Evolutionary conservation across 2,113 vertebrate genomes (phyloP).

Genomic region (Pleuronectes platessa): DNA sequence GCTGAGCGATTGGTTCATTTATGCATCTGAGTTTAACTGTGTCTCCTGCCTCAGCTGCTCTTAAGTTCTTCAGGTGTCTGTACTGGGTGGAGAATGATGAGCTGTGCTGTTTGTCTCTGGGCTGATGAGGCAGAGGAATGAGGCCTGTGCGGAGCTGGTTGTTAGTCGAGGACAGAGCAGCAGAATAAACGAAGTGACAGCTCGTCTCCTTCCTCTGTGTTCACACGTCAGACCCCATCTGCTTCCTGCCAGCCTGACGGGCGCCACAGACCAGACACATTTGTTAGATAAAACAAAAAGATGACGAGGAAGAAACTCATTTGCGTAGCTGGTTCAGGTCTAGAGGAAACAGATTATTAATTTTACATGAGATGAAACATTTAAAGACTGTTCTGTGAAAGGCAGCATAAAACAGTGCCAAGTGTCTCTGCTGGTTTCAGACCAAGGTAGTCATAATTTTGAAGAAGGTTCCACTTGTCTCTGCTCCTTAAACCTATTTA

Average conservation of each 20-base stretch:
- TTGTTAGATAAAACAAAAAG: constrained; percentile 14
- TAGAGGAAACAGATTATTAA: not conserved
- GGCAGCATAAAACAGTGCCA: too few relatives aligned
- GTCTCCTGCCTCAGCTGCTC: too few relatives aligned
- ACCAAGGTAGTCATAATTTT: too few relatives aligned
- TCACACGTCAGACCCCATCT: constrained; percentile 52
- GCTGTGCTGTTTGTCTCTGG: too few relatives aligned
- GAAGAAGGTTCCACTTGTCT: too few relatives aligned
- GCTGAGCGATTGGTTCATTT: not conserved
- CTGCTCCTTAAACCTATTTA: too few relatives aligned
- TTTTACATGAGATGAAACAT: not conserved
- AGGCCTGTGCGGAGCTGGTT: constrained; percentile 8
- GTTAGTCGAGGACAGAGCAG: constrained; percentile 31
- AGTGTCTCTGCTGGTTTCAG: too few relatives aligned
- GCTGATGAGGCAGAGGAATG: too few relatives aligned
- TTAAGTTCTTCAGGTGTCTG: too few relatives aligned
- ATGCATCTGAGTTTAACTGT: not conserved
- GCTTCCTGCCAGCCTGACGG: constrained; percentile 38
- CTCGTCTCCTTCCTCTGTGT: constrained; percentile 27
- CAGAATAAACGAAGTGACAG: constrained; percentile 45
- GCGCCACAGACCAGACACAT: not conserved
- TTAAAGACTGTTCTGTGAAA: too few relatives aligned
- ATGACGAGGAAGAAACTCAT: not conserved
- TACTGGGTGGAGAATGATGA: too few relatives aligned
- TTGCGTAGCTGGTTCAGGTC: not conserved